Evolutionary conservation across 2,888 invertebrate genomes (phyloP), one percentile per base, ranked within the genome.

Genomic region (Poecilus cupreus): DNA sequence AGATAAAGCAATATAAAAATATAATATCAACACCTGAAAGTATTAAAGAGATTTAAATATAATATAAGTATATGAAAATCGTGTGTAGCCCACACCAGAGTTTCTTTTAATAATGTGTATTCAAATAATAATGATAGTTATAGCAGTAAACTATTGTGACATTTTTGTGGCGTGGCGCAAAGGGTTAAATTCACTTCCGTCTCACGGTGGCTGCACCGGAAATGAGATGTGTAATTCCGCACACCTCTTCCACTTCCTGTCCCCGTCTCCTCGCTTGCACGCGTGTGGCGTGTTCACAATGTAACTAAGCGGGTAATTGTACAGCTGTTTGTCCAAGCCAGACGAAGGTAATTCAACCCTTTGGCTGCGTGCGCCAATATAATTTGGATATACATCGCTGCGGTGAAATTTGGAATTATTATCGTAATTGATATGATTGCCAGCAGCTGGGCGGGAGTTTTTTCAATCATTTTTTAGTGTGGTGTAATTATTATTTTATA

Each of bases 171-270:
- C 54, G 54, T 22, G 32, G n/a, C 10, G 5, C 13, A 64, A 64
- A 64, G 26, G 64, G 57, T 57, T 22, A 22, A 49, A 13, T 18
- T 49, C 64, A 37, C 26, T 64, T 64, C 64, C 64, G 64, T 8
- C 24, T 49, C 16, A 26, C 64, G 64, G 64, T 64, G n/a, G 13
- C 10, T 37, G 64, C 64, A 64, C 64, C 26, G 64, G 64, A 64
- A 64, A 64, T 64, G 64, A 64, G 64, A 64, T 32, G 64, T 64
- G 64, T 32, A 64, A 64, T 64, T 64, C 26, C 37, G 26, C 26
- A 49, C 64, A 64, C 64, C 64, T 64, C 49, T 49, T n/a, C 32
- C 8, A 32, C 32, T 6, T 32, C 32, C 32, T 32, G 32, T 54
- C 24, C 54, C 8, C 64, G 10, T 20, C 10, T 24, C 64, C 13